These are phyloP conservation scores for Cantharis rufa DNA, from an alignment of 2,888 invertebrate genomes.

Conservation along the genomic window DNA sequence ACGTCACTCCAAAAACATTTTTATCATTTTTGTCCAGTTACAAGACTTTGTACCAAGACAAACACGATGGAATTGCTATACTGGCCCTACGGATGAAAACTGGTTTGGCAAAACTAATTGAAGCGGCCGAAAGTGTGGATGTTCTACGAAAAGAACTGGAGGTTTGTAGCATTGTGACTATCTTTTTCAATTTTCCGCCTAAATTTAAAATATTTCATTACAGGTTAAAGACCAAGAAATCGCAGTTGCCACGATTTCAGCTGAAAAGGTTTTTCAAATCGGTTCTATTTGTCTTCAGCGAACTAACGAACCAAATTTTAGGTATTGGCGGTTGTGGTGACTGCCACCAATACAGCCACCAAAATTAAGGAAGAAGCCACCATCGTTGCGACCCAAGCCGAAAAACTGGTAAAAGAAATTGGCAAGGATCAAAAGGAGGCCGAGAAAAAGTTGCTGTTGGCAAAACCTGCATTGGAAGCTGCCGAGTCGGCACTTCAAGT, in stretches of 20 bases:
- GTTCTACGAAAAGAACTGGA: slow-evolving; percentile 78
- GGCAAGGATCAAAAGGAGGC: slow-evolving; percentile 80
- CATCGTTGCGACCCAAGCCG: slow-evolving; percentile 79
- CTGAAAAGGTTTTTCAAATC: slow-evolving; percentile 61
- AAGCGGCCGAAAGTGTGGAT: slow-evolving; percentile 84
- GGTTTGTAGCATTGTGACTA: not conserved
- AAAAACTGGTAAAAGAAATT: slow-evolving; percentile 76
- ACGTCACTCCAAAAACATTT: slow-evolving; percentile 90
- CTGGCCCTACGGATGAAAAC: slow-evolving; percentile 82
- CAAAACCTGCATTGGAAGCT: slow-evolving; percentile 83
- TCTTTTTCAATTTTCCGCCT: too few relatives aligned
- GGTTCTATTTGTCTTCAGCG: not conserved
- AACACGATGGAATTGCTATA: slow-evolving; percentile 71
- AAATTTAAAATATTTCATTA: not conserved
- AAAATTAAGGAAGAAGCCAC: slow-evolving; percentile 81
- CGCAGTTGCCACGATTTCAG: slow-evolving; percentile 76
- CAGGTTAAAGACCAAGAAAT: slow-evolving; percentile 77
- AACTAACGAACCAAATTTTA: not conserved
- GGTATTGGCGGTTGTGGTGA: slow-evolving; percentile 76
- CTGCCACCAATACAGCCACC: slow-evolving; percentile 79
- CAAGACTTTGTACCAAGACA: slow-evolving; percentile 75
- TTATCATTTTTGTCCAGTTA: slow-evolving; percentile 83
- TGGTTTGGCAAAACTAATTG: slow-evolving; percentile 83
- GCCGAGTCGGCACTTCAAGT: slow-evolving; percentile 83
- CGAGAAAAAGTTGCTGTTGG: slow-evolving; percentile 79